Evolutionary conservation across 2,113 vertebrate genomes (phyloP).

Genomic region (Aspidoscelis tigris): DNA sequence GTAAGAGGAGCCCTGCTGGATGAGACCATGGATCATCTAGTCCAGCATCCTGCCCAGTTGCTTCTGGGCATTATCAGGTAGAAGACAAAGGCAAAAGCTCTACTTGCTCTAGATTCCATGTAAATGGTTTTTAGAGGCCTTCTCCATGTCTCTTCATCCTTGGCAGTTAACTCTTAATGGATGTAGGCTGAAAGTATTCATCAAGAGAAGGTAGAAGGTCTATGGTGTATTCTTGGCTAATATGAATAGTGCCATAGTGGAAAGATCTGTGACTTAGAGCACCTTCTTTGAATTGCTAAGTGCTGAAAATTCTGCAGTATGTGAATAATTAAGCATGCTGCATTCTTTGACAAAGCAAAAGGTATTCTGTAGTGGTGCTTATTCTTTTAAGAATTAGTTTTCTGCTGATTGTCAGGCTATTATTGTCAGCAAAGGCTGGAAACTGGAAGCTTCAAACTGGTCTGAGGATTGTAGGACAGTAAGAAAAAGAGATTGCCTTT

Average conservation of each 20-base stretch:
- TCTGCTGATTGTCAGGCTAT: not conserved
- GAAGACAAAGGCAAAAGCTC: too few relatives aligned
- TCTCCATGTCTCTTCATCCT: too few relatives aligned
- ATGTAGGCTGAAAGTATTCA: not conserved
- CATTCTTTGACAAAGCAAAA: not conserved
- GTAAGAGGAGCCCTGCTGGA: too few relatives aligned
- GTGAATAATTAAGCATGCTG: not conserved
- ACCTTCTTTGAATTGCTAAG: not conserved
- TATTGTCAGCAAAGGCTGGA: not conserved
- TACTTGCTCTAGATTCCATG: too few relatives aligned
- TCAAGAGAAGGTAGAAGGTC: not conserved
- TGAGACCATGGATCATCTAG: too few relatives aligned
- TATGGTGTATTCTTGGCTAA: not conserved
- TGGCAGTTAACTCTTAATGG: not conserved
- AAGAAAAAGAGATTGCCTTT: not conserved
- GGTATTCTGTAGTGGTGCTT: not conserved
- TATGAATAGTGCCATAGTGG: too few relatives aligned
- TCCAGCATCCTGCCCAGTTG: not conserved
- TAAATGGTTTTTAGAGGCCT: too few relatives aligned
- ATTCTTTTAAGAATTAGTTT: not conserved
- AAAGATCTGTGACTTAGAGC: not conserved
- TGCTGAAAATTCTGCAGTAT: not conserved
- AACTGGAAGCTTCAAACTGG: not conserved
- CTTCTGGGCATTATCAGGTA: not conserved
- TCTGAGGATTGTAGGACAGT: not conserved